Evolutionary conservation across 1,140 invertebrate species (phyloP), one percentile per base, ranked within the genome.

Genomic region (Oreohelix idahoensis): DNA sequence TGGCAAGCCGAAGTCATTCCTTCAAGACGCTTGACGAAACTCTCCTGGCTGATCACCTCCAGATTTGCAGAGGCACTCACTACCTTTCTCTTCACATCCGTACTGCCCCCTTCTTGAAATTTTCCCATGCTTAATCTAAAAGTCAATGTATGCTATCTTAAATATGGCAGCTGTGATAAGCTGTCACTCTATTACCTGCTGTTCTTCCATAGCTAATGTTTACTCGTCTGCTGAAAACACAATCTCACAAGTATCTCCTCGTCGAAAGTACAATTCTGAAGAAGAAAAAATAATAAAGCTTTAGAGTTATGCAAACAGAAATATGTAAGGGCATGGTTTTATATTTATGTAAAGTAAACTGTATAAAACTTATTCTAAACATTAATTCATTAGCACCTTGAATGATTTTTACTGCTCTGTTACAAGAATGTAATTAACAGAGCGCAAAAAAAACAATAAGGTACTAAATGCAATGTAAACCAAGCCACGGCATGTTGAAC

Each of bases 41-140:
- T 87, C 80, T 90, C 89, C 58, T 89, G 84, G 71, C 88, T 90
- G 29, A 90, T 83, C 45, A 90, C 86, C 75, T 90, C 89, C 38
- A 90, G 73, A 49, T 86, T 88, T 29, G 88, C 87, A 77, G 45
- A 84, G 39, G 87, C 85, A 78, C 88, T 89, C 23, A 89, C 90
- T 29, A 88, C 87, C 79, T 87, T 88, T 26, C 88, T 73, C 83
- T 90, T 89, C 29, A 88, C 87, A 32, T 82, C 58, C 29, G 38
- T 42, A 36, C n/a, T 51, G 58, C 86, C 79, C 58, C 71, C 80
- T 11, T 84, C 84, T 35, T 81, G 74, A 38, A 77, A 35, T 42
- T 85, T 85, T 13, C 84, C 83, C 83, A 83, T 85, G n/a, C 23
- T 32, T 17, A 32, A 45, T 29, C 13, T 0, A 39, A 45, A 74